Percentiles rank a stretch among this genome's conserved stretches.
phyloP scores from a whole-genome alignment of 1,140 invertebrate species.

The Ceratoteleas bidentatus region DNA sequence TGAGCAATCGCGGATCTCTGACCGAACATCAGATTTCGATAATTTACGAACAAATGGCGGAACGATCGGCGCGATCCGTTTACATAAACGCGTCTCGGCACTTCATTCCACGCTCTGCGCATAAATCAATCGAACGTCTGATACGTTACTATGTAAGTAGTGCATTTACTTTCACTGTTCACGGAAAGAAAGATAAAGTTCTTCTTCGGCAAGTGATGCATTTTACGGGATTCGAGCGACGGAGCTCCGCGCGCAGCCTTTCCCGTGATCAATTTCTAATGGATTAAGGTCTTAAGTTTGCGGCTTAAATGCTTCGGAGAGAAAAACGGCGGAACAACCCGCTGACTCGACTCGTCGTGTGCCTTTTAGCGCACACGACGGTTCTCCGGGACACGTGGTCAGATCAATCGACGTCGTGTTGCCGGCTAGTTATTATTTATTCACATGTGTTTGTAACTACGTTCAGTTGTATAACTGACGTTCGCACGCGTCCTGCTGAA shows the following conservation, averaged over 20 bases:
- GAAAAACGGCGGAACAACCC: conserved; percentile 64
- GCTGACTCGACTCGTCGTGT: conserved; percentile 65
- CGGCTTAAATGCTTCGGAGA: conserved; percentile 65
- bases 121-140: conserved; percentile 52
- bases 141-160: conserved; percentile 53
- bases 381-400: conserved; percentile 17
- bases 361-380: conserved; percentile 43
- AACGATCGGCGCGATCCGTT: conserved; percentile 13
- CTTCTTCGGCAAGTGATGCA: conserved; percentile 53
- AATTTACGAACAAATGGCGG: conserved; percentile 13
- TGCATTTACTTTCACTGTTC: conserved; percentile 57
- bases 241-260: conserved; percentile 35
- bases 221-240: conserved; percentile 54
- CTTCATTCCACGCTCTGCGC: conserved; percentile 23
- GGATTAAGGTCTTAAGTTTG: conserved; percentile 67
- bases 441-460: conserved; percentile 37
- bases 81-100: conserved; percentile 13
- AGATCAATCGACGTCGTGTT: conserved; percentile 52
- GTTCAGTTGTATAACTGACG: conserved; percentile 42
- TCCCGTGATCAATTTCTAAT: conserved; percentile 66
- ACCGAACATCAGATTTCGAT: not conserved
- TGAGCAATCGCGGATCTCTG: not conserved
- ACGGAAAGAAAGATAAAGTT: conserved; percentile 60
- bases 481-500: conserved; percentile 18
- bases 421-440: conserved; percentile 48